A percentile compares a stretch with the other conserved stretches of the same genome.
Evolutionary conservation across 2,797 vertebrate genomes (phyloP).

Genomic region (Apogon hyalosoma): DNA sequence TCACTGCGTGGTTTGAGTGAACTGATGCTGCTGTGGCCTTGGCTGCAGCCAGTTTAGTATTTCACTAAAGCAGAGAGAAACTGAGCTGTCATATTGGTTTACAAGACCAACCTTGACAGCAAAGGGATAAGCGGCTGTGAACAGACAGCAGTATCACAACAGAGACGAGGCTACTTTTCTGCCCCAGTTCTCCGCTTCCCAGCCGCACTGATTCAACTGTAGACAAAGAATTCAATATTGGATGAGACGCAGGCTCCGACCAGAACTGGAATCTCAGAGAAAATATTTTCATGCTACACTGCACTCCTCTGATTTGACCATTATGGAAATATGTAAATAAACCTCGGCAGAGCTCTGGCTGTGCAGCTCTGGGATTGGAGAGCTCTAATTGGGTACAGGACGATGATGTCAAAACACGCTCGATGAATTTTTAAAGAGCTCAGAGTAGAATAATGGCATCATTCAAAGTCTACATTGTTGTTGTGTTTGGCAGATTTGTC

Average conservation of each 20-base stretch:
- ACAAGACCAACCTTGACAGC: slow-evolving; percentile 52
- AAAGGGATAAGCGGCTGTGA: slow-evolving; percentile 40
- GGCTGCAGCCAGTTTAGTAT: slow-evolving; percentile 19
- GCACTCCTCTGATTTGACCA: slow-evolving; percentile 64
- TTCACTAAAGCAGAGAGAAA: slow-evolving; percentile 53
- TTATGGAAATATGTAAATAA: slow-evolving; percentile 78
- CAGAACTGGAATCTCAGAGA: slow-evolving; percentile 55
- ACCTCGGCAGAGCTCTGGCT: slow-evolving; percentile 27
- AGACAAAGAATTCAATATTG: slow-evolving; percentile 74
- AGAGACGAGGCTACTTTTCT: slow-evolving; percentile 64
- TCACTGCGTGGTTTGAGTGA: slow-evolving; percentile 9
- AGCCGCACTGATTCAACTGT: slow-evolving; percentile 51
- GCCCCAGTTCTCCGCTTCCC: slow-evolving; percentile 66
- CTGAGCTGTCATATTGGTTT: slow-evolving; percentile 48
- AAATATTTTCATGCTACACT: slow-evolving; percentile 65
- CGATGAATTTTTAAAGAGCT: slow-evolving; percentile 37
- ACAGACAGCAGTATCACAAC: slow-evolving; percentile 54
- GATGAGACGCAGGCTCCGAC: slow-evolving; percentile 57
- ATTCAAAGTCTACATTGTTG: slow-evolving; percentile 40
- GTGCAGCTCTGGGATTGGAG: slow-evolving; percentile 24
- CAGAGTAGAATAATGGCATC: slow-evolving; percentile 53
- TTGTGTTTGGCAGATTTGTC: slow-evolving; percentile 42
- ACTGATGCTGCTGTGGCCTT: slow-evolving; percentile 3
- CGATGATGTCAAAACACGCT: slow-evolving; percentile 34
- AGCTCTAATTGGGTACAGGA: slow-evolving; percentile 57